Conservation (phyloP, 2,888 invertebrate genomes). For the Cataglyphis rosenhaueri region DNA sequence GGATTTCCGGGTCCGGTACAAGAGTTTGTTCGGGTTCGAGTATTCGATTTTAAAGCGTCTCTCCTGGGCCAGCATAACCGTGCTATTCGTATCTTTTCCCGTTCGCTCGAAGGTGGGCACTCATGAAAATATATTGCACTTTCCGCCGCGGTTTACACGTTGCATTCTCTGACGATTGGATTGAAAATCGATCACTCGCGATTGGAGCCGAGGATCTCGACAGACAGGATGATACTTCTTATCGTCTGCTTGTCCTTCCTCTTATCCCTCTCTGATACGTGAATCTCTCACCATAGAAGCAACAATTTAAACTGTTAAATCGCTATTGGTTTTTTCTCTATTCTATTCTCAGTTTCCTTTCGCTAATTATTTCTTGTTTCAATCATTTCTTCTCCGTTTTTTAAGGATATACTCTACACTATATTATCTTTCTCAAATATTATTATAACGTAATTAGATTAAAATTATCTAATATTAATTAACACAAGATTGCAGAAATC, state of each 20-base stretch:
- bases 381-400: conserved; percentile 23
- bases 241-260: conserved; percentile 52
- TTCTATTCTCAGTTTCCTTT: conserved; percentile 63
- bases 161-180: conserved; percentile 83
- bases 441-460: not conserved
- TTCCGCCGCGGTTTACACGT: conserved; percentile 79
- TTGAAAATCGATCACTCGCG: conserved; percentile 82
- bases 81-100: conserved; percentile 65
- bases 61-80: conserved; percentile 59
- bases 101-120: conserved; percentile 66
- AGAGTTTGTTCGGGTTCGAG: conserved; percentile 70
- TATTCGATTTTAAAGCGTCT: conserved; percentile 77
- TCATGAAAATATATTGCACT: conserved; percentile 83
- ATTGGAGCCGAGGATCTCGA: conserved; percentile 66
- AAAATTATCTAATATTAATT: not conserved
- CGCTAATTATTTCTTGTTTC: conserved; percentile 35
- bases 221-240: conserved; percentile 63
- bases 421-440: not conserved
- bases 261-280: conserved; percentile 34
- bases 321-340: conserved; percentile 30
- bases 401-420: not conserved
- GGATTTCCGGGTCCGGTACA: conserved; percentile 68
- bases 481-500: not conserved
- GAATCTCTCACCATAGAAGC: conserved; percentile 31
- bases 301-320: conserved; percentile 50